Evolutionary conservation across 2,888 invertebrate species (phyloP).

Genomic region (Anagyrus pseudococci): DNA sequence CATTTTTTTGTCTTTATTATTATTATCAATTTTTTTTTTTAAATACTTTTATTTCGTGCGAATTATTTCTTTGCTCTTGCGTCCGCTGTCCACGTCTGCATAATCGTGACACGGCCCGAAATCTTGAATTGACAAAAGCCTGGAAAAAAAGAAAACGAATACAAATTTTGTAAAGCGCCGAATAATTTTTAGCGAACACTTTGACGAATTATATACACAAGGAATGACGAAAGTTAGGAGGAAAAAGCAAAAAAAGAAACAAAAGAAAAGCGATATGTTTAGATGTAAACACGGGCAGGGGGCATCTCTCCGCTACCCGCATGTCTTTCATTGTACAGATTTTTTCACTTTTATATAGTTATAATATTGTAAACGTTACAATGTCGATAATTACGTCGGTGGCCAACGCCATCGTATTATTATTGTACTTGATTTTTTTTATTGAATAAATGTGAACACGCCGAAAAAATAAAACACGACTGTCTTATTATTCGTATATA

Average conservation of each 20-base stretch:
- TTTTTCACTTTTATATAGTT: constrained; percentile 63
- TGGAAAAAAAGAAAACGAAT: constrained; percentile 27
- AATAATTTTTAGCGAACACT: constrained; percentile 7
- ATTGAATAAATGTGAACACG: constrained; percentile 62
- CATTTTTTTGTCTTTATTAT: constrained; percentile 2
- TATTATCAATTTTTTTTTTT: constrained; percentile 11
- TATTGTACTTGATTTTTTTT: constrained; percentile 61
- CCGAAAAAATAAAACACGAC: constrained; percentile 46
- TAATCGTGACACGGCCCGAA: constrained; percentile 36
- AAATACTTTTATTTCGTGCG: constrained; percentile 22
- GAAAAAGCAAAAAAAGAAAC: constrained; percentile 32
- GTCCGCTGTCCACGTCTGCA: constrained; percentile 47
- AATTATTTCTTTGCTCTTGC: constrained; percentile 34
- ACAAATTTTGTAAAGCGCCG: constrained; percentile 18
- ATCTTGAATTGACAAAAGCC: constrained; percentile 26
- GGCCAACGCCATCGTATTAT: constrained; percentile 55
- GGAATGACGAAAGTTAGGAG: constrained; percentile 42
- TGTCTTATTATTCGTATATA: constrained; percentile 7
- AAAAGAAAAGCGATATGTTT: constrained; percentile 43
- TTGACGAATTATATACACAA: background rate
- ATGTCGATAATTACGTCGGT: constrained; percentile 53
- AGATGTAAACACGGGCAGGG: constrained; percentile 56
- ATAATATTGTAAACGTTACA: constrained; percentile 54
- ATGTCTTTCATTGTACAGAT: constrained; percentile 63
- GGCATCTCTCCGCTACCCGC: constrained; percentile 62